Conservation (phyloP, 2,888 invertebrate genomes). For the Ormyrus labotus region DNA sequence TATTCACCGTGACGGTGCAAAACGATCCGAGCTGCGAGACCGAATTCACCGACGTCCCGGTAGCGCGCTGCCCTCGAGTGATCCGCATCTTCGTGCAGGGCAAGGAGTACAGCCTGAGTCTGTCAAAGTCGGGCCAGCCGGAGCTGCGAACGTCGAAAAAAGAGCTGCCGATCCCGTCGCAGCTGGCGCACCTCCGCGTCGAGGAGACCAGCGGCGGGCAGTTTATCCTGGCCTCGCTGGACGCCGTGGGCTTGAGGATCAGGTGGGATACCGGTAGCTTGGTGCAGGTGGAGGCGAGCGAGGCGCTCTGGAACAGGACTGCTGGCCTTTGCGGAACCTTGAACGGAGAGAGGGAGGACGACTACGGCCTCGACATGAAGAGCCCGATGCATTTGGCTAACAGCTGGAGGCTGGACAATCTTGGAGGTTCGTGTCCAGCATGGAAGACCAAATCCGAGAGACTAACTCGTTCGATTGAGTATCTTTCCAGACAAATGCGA, state of each 20-base stretch:
- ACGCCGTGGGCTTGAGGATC: conserved; percentile 82
- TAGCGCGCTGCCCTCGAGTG: conserved; percentile 74
- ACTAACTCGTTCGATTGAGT: no score
- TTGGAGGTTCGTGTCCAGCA: conserved; percentile 27
- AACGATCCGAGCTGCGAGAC: conserved; percentile 77
- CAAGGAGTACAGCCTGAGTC: conserved; percentile 80
- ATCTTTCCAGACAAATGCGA: conserved; percentile 78
- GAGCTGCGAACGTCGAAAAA: conserved; percentile 61
- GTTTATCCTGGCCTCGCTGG: conserved; percentile 83
- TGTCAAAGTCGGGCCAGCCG: conserved; percentile 49
- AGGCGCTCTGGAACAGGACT: conserved; percentile 86
- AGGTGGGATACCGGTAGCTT: conserved; percentile 83
- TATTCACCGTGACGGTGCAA: conserved; percentile 82
- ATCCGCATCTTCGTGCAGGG: conserved; percentile 84
- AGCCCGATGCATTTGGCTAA: conserved; percentile 63
- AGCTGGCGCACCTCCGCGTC: conserved; percentile 84
- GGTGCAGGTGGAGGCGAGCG: conserved; percentile 82
- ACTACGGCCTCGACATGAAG: conserved; percentile 80
- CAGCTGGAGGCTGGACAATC: conserved; percentile 23
- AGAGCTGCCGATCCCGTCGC: conserved; percentile 83
- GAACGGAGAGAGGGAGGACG: conserved; percentile 84
- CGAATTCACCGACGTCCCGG: conserved; percentile 49
- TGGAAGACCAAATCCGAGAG: conserved; percentile 20
- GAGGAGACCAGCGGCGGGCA: conserved; percentile 81
- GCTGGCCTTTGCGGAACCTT: conserved; percentile 89